phyloP scores from a whole-genome alignment of 2,888 invertebrate species.

The Lepidochitona cinerea region DNA sequence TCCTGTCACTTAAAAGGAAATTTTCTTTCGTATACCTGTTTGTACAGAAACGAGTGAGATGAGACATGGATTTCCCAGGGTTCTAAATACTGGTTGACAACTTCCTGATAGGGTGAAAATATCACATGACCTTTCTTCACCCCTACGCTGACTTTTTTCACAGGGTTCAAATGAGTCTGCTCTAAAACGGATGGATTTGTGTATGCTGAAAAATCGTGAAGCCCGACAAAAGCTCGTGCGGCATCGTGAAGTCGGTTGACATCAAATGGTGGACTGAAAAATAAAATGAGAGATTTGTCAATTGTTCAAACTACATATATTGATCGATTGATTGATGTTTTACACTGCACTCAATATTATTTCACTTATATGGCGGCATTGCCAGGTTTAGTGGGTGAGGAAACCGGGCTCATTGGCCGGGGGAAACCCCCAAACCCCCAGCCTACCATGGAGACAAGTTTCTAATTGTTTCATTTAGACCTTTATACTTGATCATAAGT shows the following conservation, averaged over 20 bases:
- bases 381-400: too few relatives aligned
- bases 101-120: neutral
- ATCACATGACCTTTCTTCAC: conserved; percentile 1
- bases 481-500: too few relatives aligned
- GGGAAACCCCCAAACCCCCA: too few relatives aligned
- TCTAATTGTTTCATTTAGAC: too few relatives aligned
- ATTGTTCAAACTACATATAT: too few relatives aligned
- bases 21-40: conserved; percentile 10
- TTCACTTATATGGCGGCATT: too few relatives aligned
- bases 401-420: too few relatives aligned
- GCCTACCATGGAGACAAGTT: too few relatives aligned
- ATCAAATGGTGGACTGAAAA: conserved; percentile 10
- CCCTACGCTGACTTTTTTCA: neutral
- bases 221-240: conserved; percentile 14
- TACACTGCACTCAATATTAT: neutral
- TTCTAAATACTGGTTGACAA: neutral
- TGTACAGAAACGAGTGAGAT: conserved; percentile 1
- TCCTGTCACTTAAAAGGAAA: too few relatives aligned
- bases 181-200: conserved; percentile 4
- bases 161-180: conserved; percentile 1
- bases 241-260: conserved; percentile 4
- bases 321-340: neutral
- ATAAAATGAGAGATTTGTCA: too few relatives aligned
- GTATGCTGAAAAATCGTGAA: conserved; percentile 20
- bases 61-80: conserved; percentile 9